A percentile compares a stretch with the other conserved stretches of the same genome.
Evolutionary conservation across 2,113 vertebrate genomes (phyloP).

Genomic region (Salvelinus namaycush): DNA sequence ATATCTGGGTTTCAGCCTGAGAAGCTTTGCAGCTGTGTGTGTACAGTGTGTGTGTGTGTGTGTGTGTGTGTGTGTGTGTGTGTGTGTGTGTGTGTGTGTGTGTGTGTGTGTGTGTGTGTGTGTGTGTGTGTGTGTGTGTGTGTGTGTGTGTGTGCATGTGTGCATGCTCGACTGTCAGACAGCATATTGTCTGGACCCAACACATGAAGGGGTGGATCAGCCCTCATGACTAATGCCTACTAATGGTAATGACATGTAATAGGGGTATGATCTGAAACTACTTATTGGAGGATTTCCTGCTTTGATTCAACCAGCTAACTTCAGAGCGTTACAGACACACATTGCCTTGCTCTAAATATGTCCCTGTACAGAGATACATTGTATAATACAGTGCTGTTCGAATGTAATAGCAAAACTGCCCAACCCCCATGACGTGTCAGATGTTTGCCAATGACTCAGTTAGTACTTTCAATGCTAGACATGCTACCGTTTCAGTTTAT

Average conservation of each 20-base stretch:
- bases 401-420: too few species aligned
- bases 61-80: neutral
- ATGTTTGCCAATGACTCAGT: too few species aligned
- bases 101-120: neutral
- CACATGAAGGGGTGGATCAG: too few species aligned
- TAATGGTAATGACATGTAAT: neutral
- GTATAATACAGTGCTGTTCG: too few species aligned
- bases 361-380: too few species aligned
- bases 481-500: too few species aligned
- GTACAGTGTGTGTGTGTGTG: neutral
- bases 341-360: neutral
- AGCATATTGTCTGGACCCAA: too few species aligned
- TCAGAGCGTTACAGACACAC: neutral
- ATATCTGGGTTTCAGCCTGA: neutral
- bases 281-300: too few species aligned
- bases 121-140: neutral
- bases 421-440: too few species aligned
- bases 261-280: neutral
- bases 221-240: neutral
- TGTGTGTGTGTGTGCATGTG: neutral
- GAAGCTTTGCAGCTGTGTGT: neutral
- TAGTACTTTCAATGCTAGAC: too few species aligned
- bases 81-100: neutral
- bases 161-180: neutral
- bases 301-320: too few species aligned